Conservation (phyloP, 2,797 vertebrate species). For the Enteromius treurensis region DNA sequence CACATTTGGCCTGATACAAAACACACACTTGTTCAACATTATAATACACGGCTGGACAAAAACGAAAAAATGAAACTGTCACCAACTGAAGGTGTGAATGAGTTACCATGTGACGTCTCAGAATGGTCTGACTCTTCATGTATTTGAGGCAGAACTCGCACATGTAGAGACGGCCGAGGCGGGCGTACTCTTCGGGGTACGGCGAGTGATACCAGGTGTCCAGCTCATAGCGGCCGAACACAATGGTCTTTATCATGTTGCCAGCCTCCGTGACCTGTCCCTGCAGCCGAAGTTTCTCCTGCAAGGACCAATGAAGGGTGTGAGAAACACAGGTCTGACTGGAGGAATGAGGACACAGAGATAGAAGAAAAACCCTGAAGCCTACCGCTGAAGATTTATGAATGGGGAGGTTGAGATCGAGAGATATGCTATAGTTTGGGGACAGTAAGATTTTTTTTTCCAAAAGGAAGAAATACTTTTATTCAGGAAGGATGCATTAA, state of each 20-base stretch:
- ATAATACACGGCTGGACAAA: not conserved
- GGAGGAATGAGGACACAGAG: not conserved
- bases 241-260: constrained; percentile 97
- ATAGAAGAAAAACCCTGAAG: constrained; percentile 6
- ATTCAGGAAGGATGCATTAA: constrained; percentile 13
- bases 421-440: not conserved
- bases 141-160: constrained; percentile 98
- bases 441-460: not conserved
- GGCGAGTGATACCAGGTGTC: constrained; percentile 99
- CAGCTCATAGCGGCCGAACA: constrained; percentile 93
- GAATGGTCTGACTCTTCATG: constrained; percentile 98
- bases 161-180: constrained; percentile 94
- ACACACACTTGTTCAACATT: not conserved
- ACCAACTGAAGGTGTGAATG: too few relatives aligned
- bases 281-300: constrained; percentile 94
- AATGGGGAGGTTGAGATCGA: not conserved
- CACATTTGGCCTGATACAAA: constrained; percentile 87
- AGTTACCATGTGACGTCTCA: constrained; percentile 91
- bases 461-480: not conserved
- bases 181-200: constrained; percentile 95
- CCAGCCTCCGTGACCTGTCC: constrained; percentile 92
- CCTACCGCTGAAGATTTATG: constrained; percentile 1
- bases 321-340: not conserved
- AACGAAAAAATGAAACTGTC: not conserved
- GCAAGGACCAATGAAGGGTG: not conserved